Conservation (phyloP, 2,797 vertebrate species). For the Alectoris magna region DNA sequence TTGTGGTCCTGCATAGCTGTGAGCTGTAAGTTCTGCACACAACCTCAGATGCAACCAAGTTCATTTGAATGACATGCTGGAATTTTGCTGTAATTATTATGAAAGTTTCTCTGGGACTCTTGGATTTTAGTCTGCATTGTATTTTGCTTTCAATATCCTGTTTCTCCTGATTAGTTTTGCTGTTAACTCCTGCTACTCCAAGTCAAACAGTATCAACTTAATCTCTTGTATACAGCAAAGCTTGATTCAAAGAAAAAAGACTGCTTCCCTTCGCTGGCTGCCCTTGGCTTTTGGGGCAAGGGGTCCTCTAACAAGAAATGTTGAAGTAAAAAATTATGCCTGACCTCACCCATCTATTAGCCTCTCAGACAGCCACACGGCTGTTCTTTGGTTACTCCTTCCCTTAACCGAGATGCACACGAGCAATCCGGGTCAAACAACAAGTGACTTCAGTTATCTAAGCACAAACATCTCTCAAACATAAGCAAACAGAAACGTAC, state of each 20-base stretch:
- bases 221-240: background rate
- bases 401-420: background rate
- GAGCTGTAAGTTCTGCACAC: fast-evolving
- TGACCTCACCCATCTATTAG: background rate
- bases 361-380: background rate
- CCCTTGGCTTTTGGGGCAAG: background rate
- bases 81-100: background rate
- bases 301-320: background rate
- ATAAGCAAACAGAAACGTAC: background rate
- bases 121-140: background rate
- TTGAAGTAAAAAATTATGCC: fast-evolving
- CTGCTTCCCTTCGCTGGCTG: background rate
- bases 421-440: background rate
- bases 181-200: background rate
- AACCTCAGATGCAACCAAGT: background rate
- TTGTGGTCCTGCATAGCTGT: background rate
- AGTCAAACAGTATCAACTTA: background rate
- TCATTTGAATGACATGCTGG: background rate
- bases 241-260: background rate
- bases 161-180: background rate
- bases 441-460: background rate
- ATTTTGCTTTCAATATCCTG: background rate
- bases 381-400: background rate
- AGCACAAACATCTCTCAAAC: background rate
- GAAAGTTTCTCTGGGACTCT: background rate